A percentile compares a stretch with the other conserved stretches of the same genome.
Conservation (phyloP, 2,888 invertebrate species). For the Cynaeus angustus region DNA sequence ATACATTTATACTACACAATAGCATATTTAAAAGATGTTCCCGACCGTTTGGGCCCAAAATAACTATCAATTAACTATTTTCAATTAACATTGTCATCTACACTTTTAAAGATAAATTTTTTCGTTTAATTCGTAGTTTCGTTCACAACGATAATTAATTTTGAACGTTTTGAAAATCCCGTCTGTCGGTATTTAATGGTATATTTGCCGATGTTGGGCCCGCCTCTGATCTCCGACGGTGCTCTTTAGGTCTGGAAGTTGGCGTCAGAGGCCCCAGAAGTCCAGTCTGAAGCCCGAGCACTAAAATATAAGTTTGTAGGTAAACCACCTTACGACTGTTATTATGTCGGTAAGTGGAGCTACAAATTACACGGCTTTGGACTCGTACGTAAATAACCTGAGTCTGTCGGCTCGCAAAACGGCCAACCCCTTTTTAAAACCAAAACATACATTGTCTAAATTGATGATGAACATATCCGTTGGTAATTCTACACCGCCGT, state of each 20-base stretch:
- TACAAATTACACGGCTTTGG: constrained; percentile 59
- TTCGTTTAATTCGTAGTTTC: too few species aligned
- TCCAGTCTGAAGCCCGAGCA: constrained; percentile 18
- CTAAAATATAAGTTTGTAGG: constrained; percentile 58
- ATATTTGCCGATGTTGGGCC: neutral
- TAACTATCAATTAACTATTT: too few species aligned
- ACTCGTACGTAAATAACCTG: constrained; percentile 48
- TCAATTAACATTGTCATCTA: too few species aligned
- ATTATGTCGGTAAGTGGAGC: constrained; percentile 60
- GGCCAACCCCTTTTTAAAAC: constrained; percentile 43
- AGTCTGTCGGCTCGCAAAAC: constrained; percentile 31
- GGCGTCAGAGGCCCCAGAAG: constrained; percentile 45
- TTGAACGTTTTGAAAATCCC: too few species aligned
- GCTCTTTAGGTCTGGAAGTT: constrained; percentile 20
- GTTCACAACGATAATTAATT: too few species aligned
- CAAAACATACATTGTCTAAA: constrained; percentile 35
- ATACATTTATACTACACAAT: too few species aligned
- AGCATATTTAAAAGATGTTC: too few species aligned
- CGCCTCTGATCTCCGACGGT: constrained; percentile 18
- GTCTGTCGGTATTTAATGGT: too few species aligned
- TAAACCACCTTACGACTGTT: constrained; percentile 61
- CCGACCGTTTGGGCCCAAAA: too few species aligned
- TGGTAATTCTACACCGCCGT: constrained; percentile 43
- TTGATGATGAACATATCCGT: constrained; percentile 47
- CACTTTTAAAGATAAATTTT: too few species aligned